phyloP scores from a whole-genome alignment of 2,797 vertebrate genomes.

The Parauchenoglanis punctatus region DNA sequence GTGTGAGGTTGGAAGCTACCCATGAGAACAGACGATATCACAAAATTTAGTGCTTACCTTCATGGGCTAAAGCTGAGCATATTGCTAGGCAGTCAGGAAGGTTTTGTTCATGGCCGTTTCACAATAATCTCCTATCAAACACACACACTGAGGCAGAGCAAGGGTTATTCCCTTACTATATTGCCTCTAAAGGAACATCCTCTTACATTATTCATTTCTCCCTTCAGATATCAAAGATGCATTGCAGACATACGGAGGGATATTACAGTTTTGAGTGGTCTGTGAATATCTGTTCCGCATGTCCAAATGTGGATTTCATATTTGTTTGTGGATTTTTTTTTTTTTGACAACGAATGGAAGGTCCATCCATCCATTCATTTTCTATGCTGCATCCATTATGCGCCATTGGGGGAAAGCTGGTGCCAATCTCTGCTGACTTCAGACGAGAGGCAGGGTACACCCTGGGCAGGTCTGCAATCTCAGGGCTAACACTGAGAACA shows the following conservation, averaged over 20 bases:
- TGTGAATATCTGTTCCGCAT: not conserved
- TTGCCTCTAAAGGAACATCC: slow-evolving; percentile 26
- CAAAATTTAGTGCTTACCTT: slow-evolving; percentile 12
- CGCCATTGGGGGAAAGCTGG: too few relatives aligned
- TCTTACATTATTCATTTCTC: slow-evolving; percentile 33
- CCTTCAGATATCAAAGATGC: slow-evolving; percentile 17
- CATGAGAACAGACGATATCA: not conserved
- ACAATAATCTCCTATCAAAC: slow-evolving; percentile 22
- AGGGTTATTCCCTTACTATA: slow-evolving; percentile 29
- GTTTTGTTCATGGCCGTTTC: slow-evolving; percentile 1
- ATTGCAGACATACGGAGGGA: not conserved
- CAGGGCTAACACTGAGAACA: too few relatives aligned
- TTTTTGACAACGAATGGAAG: not conserved
- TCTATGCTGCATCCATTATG: too few relatives aligned
- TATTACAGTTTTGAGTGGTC: not conserved
- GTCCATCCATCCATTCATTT: too few relatives aligned
- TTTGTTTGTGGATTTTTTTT: not conserved
- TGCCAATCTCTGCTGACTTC: too few relatives aligned
- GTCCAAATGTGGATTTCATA: not conserved
- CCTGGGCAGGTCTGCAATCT: too few relatives aligned
- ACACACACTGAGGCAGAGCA: not conserved
- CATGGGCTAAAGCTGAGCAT: slow-evolving; percentile 6
- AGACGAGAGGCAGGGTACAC: too few relatives aligned
- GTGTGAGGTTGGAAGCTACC: slow-evolving; percentile 14
- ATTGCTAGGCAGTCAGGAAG: not conserved